Evolutionary conservation across 2,797 vertebrate genomes (phyloP).

Genomic region (Hypotaenidia philippensis): DNA sequence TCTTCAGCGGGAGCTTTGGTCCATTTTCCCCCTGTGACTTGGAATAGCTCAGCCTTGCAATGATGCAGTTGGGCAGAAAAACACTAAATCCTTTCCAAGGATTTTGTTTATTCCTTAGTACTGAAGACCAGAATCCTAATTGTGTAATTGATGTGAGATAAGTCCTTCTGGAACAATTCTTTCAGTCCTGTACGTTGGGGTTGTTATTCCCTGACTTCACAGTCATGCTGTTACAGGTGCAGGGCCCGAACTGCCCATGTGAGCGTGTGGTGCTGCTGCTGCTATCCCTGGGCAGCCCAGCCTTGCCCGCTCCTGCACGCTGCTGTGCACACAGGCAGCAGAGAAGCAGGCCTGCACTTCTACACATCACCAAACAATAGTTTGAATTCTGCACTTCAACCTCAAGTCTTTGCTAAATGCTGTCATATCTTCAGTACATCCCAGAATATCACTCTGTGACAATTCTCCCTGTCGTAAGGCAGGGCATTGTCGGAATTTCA

Average conservation of each 20-base stretch:
- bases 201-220: not conserved
- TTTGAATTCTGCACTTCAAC: not conserved
- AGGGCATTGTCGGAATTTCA: not conserved
- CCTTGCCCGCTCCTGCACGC: accelerated
- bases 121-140: slow-evolving; percentile 34
- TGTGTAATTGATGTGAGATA: slow-evolving; percentile 59
- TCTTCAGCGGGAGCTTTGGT: not conserved
- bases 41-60: slow-evolving; percentile 38
- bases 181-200: not conserved
- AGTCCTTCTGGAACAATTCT: slow-evolving; percentile 65
- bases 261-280: not conserved
- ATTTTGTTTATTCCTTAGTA: slow-evolving; percentile 6
- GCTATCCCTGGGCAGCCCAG: not conserved
- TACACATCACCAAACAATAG: not conserved
- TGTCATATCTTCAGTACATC: no score
- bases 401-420: not conserved
- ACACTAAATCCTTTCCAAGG: not conserved
- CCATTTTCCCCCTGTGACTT: not conserved
- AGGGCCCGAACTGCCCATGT: not conserved
- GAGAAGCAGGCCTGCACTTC: not conserved
- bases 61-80: slow-evolving; percentile 28
- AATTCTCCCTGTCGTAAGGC: not conserved
- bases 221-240: not conserved
- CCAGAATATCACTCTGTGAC: not conserved
- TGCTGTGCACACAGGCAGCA: not conserved